Evolutionary conservation across 2,113 vertebrate genomes (phyloP).

Genomic region (Chloropsis cyanopogon): DNA sequence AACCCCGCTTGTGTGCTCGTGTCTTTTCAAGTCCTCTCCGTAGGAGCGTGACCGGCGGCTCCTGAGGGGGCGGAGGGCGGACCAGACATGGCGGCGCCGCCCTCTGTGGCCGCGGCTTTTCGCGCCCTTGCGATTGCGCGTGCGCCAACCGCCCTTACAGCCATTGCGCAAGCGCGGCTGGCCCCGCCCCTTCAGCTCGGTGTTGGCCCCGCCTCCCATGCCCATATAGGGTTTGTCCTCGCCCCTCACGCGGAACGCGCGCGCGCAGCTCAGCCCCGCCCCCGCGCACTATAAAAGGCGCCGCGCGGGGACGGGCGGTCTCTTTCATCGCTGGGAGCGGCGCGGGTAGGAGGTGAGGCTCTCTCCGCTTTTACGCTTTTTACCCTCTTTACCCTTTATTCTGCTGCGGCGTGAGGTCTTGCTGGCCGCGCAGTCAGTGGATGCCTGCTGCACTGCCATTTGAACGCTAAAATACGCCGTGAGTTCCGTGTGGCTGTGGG

Average conservation of each 20-base stretch:
- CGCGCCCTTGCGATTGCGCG: not conserved
- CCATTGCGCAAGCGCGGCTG: rapidly evolving
- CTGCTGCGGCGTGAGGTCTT: rapidly evolving
- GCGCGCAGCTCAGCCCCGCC: rapidly evolving
- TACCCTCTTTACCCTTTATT: rapidly evolving
- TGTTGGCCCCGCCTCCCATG: rapidly evolving
- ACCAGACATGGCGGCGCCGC: not conserved
- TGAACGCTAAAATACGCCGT: rapidly evolving
- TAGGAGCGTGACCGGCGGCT: rapidly evolving
- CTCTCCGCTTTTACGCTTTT: rapidly evolving
- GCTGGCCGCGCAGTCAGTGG: rapidly evolving
- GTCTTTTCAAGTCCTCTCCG: not conserved
- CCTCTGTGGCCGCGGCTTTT: rapidly evolving
- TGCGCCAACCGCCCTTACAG: rapidly evolving
- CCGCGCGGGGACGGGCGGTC: rapidly evolving
- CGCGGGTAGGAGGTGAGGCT: rapidly evolving
- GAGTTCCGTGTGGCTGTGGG: too few species aligned
- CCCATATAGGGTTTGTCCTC: rapidly evolving
- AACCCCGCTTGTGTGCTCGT: not conserved
- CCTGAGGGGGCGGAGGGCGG: rapidly evolving
- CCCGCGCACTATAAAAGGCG: rapidly evolving
- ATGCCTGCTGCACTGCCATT: rapidly evolving
- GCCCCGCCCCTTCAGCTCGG: rapidly evolving
- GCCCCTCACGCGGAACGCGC: rapidly evolving
- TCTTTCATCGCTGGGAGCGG: rapidly evolving